phyloP scores from a whole-genome alignment of 2,113 vertebrate species.

The Macroglossus sobrinus region DNA sequence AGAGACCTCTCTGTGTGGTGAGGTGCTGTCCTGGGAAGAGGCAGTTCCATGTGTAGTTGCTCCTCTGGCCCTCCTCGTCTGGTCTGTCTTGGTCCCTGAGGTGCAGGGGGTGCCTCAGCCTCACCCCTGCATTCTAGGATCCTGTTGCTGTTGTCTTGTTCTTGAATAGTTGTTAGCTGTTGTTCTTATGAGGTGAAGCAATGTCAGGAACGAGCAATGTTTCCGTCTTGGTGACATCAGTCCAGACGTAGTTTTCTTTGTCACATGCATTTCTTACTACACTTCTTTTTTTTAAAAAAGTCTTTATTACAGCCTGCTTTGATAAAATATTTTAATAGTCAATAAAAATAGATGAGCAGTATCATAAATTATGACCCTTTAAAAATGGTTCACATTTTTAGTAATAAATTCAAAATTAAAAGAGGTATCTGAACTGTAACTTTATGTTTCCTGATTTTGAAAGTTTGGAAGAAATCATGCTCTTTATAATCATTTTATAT shows the following conservation, averaged over 20 bases:
- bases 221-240: too few species aligned
- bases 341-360: background rate
- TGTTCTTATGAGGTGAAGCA: too few species aligned
- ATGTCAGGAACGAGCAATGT: background rate
- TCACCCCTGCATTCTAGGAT: too few species aligned
- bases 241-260: background rate
- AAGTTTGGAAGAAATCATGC: background rate
- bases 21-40: background rate
- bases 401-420: background rate
- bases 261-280: background rate
- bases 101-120: background rate
- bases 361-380: background rate
- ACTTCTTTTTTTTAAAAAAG: background rate
- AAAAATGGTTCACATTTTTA: background rate
- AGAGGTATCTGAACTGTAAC: background rate
- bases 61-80: background rate
- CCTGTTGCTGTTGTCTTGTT: background rate
- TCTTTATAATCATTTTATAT: background rate
- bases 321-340: background rate
- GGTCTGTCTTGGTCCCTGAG: background rate
- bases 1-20: background rate
- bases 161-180: background rate
- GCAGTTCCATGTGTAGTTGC: background rate
- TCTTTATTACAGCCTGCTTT: background rate
- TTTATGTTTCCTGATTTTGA: constrained; percentile 5